Percentiles rank a stretch among this genome's conserved stretches.
These are phyloP conservation scores for Hyposoter dolosus DNA, from an alignment of 2,888 invertebrate species.

Conservation along the genomic window DNA sequence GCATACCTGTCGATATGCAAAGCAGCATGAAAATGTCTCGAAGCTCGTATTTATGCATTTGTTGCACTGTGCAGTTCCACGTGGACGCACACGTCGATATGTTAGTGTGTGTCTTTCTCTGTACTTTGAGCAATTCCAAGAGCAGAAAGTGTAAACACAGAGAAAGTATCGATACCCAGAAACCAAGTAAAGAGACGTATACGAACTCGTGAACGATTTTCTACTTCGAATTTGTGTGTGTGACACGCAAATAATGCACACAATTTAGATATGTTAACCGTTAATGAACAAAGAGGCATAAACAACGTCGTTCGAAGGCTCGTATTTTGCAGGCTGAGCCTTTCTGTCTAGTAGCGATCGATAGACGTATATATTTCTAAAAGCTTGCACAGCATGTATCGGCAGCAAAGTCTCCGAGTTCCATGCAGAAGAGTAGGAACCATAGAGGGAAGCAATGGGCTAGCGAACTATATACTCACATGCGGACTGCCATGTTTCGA, in stretches of 20 bases:
- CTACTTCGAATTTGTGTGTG: background rate
- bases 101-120: background rate
- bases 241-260: background rate
- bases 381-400: constrained; percentile 52
- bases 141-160: constrained; percentile 20
- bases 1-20: background rate
- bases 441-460: constrained; percentile 32
- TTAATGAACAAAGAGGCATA: constrained; percentile 3
- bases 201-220: constrained; percentile 55
- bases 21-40: background rate
- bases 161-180: constrained; percentile 41
- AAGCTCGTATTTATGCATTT: background rate
- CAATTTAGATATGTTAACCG: background rate
- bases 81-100: background rate
- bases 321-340: background rate
- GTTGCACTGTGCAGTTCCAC: background rate
- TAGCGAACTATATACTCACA: constrained; percentile 50
- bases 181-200: constrained; percentile 17
- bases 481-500: constrained; percentile 62
- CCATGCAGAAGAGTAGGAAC: constrained; percentile 44
- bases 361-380: constrained; percentile 8
- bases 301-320: background rate
- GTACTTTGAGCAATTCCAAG: constrained; percentile 32
- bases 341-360: constrained; percentile 5
- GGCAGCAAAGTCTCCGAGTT: constrained; percentile 49